Evolutionary conservation across 2,797 vertebrate species (phyloP).

Genomic region (Micromesistius poutassou): DNA sequence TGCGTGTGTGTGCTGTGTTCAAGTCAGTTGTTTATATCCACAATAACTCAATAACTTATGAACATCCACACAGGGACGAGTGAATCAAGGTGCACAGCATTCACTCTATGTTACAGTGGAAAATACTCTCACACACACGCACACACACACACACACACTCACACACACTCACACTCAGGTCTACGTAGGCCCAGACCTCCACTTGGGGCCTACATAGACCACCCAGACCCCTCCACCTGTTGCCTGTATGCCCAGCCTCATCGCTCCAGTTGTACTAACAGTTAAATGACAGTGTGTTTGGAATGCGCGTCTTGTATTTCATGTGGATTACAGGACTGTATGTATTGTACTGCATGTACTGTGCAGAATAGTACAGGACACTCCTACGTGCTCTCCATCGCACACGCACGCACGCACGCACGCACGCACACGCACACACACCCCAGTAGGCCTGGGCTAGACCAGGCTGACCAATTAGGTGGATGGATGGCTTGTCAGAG

Average conservation of each 20-base stretch:
- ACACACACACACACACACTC: conserved; percentile 8
- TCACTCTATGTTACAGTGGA: background rate
- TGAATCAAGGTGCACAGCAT: too few relatives aligned
- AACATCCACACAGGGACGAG: background rate
- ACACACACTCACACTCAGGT: background rate
- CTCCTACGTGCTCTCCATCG: conserved; percentile 34
- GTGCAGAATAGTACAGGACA: too few relatives aligned
- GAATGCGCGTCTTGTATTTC: too few relatives aligned
- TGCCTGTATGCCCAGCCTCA: too few relatives aligned
- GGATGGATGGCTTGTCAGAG: conserved; percentile 60
- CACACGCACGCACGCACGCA: conserved; percentile 7
- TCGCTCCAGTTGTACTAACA: too few relatives aligned
- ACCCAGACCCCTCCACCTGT: background rate
- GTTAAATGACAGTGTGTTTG: too few relatives aligned
- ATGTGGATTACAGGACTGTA: too few relatives aligned
- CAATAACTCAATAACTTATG: background rate
- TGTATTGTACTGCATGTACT: too few relatives aligned
- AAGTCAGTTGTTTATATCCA: conserved; percentile 6
- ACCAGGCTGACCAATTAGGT: conserved; percentile 66
- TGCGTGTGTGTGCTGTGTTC: conserved; percentile 10
- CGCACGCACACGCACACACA: conserved; percentile 17
- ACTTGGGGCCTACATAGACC: background rate
- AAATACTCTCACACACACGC: conserved; percentile 8
- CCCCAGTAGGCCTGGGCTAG: conserved; percentile 39
- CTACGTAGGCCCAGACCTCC: too few relatives aligned